Conservation (phyloP, 2,113 vertebrate genomes). For the Amblyopsis rosae region DNA sequence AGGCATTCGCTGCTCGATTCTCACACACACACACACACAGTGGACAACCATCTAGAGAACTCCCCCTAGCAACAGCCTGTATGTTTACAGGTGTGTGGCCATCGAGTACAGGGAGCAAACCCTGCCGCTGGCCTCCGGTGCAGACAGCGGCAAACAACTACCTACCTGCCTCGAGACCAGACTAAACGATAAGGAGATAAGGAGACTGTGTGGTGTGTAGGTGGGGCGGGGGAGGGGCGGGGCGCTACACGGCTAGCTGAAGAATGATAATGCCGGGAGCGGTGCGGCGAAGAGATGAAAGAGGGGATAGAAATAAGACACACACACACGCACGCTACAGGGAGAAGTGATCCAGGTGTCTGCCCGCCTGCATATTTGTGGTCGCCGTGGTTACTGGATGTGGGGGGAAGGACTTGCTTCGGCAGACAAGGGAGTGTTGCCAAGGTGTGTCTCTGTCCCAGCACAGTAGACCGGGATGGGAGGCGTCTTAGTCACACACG, state of each 20-base stretch:
- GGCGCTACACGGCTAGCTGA: conserved; percentile 12
- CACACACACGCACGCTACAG: not conserved
- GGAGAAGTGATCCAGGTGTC: conserved; percentile 65
- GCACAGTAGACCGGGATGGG: conserved; percentile 36
- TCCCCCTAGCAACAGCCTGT: not conserved
- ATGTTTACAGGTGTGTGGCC: conserved; percentile 23
- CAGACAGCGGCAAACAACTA: conserved; percentile 4
- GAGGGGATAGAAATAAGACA: no score
- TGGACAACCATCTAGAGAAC: conserved; percentile 32
- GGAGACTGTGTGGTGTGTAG: conserved; percentile 14
- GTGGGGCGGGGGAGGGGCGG: conserved; percentile 8
- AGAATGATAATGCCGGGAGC: conserved; percentile 14
- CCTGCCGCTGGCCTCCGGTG: conserved; percentile 10
- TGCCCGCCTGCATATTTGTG: conserved; percentile 69
- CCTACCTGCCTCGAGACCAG: conserved; percentile 5
- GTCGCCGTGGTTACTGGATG: conserved; percentile 39
- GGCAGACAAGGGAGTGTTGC: conserved; percentile 44
- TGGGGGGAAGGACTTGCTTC: conserved; percentile 25
- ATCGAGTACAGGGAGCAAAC: conserved; percentile 18
- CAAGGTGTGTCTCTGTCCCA: conserved; percentile 52
- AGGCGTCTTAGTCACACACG: conserved; percentile 21
- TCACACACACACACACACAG: conserved; percentile 1
- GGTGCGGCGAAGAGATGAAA: not conserved
- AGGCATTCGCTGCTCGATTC: conserved; percentile 12
- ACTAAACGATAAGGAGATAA: conserved; percentile 17